phyloP scores from a whole-genome alignment of 1,140 invertebrate genomes.

The Pristionchus pacificus region DNA sequence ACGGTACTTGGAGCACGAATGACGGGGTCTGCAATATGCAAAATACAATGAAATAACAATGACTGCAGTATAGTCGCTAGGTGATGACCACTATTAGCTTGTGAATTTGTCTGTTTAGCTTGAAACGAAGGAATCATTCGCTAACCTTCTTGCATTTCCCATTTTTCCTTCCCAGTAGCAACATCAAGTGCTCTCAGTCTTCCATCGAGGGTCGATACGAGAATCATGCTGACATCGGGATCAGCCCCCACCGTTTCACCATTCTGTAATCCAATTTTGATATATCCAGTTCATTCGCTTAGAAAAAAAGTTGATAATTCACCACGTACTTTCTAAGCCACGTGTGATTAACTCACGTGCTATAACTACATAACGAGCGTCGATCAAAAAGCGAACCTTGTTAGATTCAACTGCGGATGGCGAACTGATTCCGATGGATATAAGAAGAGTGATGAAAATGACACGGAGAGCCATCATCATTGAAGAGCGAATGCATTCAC shows the following conservation, averaged over 20 bases:
- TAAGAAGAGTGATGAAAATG: no score
- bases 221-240: conserved; percentile 59
- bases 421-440: no score
- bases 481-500: no score
- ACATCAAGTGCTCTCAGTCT: conserved; percentile 79
- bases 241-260: background rate
- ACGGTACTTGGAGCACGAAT: conserved; percentile 59
- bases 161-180: conserved; percentile 75
- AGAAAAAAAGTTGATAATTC: no score
- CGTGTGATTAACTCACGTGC: no score
- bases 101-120: background rate
- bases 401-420: no score
- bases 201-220: conserved; percentile 86
- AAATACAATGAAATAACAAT: background rate
- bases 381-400: no score
- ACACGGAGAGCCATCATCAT: no score
- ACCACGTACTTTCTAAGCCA: no score
- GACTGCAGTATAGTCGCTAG: background rate
- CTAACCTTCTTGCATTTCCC: conserved; percentile 78
- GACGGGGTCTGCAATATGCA: conserved; percentile 61
- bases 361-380: no score
- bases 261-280: background rate
- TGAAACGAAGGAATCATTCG: conserved; percentile 36
- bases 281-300: no score
- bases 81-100: background rate